phyloP scores from a whole-genome alignment of 2,888 invertebrate genomes.

The Pseudolycoriella hygida region DNA sequence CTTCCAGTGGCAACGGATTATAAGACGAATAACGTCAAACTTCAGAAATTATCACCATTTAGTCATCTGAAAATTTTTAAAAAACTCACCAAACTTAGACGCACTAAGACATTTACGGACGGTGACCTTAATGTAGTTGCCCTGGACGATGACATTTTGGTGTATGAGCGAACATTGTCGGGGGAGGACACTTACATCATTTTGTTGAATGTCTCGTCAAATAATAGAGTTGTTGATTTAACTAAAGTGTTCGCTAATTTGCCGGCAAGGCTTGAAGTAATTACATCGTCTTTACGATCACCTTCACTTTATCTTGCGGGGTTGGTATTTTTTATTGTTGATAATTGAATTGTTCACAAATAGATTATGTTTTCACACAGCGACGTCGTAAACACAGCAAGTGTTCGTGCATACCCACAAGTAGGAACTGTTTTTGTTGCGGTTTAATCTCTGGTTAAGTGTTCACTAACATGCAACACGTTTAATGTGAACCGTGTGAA shows the following conservation, averaged over 20 bases:
- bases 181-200: background rate
- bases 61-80: conserved; percentile 49
- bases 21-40: conserved; percentile 37
- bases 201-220: background rate
- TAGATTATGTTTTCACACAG: background rate
- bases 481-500: no score
- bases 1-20: conserved; percentile 47
- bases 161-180: background rate
- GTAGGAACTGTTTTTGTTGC: conserved; percentile 2
- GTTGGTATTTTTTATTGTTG: background rate
- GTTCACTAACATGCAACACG: no score
- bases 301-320: background rate
- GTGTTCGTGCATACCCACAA: background rate
- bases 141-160: background rate
- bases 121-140: background rate
- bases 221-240: background rate
- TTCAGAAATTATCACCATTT: conserved; percentile 30
- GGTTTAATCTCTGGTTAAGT: no score
- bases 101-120: background rate
- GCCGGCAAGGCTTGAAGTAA: background rate
- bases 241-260: background rate
- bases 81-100: no score
- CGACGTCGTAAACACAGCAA: background rate
- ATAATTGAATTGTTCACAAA: background rate
- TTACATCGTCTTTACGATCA: conserved; percentile 1